phyloP scores from a whole-genome alignment of 2,888 invertebrate genomes.

The Prenolepis imparis region DNA sequence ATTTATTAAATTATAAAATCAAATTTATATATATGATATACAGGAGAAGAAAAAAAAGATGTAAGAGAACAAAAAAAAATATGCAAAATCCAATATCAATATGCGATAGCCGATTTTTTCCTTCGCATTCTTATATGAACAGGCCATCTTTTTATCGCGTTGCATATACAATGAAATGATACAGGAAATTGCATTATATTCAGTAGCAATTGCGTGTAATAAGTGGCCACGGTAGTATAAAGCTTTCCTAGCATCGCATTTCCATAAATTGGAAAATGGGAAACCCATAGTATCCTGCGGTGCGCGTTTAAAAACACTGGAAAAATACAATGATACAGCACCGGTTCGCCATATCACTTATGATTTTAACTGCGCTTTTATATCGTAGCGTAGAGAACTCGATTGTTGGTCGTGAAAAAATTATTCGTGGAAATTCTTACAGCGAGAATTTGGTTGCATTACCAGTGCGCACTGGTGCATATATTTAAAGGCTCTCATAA shows the following conservation, averaged over 20 bases:
- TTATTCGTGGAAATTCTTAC: neutral
- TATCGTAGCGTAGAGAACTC: neutral
- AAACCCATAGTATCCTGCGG: neutral
- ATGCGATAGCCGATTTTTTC: neutral
- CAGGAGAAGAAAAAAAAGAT: neutral
- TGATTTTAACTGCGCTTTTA: neutral
- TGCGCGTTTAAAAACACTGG: neutral
- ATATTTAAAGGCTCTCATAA: neutral
- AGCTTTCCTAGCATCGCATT: neutral
- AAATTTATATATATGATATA: neutral
- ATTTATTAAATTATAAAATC: neutral
- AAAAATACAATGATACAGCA: constrained; percentile 1
- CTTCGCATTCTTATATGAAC: neutral
- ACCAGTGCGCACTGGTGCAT: neutral
- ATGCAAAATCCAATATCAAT: neutral
- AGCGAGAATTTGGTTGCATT: neutral
- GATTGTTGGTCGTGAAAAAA: neutral
- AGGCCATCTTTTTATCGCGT: neutral
- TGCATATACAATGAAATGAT: constrained; percentile 2
- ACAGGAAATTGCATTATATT: constrained; percentile 15
- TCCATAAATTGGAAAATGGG: constrained; percentile 38
- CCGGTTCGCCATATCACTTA: neutral
- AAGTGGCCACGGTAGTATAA: constrained; percentile 7
- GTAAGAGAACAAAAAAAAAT: neutral
- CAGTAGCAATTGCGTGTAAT: neutral